These are phyloP conservation scores for Polydrusus cervinus DNA, from an alignment of 2,888 invertebrate species.

Conservation along the genomic window DNA sequence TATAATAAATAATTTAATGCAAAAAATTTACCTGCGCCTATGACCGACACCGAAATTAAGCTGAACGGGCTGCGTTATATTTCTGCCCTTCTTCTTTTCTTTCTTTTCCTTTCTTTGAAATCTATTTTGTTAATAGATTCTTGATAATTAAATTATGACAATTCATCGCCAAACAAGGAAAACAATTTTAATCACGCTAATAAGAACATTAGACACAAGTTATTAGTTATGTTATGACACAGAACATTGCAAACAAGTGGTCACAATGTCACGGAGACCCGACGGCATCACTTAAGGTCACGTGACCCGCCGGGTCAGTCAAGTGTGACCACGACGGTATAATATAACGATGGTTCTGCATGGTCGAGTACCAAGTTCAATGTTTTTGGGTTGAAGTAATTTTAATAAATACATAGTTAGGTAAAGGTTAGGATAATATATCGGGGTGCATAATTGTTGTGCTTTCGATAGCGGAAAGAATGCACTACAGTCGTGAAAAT, in stretches of 20 bases:
- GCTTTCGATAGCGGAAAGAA: too few relatives aligned
- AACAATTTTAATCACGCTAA: not conserved
- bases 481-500: too few relatives aligned
- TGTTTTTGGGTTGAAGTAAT: conserved; percentile 20
- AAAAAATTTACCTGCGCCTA: too few relatives aligned
- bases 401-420: not conserved
- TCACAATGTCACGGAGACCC: conserved; percentile 35
- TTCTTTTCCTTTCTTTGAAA: too few relatives aligned
- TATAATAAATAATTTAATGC: too few relatives aligned
- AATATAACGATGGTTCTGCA: conserved; percentile 23
- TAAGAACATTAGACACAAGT: not conserved
- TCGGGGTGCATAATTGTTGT: too few relatives aligned
- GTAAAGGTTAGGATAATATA: too few relatives aligned
- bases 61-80: too few relatives aligned
- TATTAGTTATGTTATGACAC: not conserved
- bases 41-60: too few relatives aligned
- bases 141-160: too few relatives aligned
- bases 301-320: conserved; percentile 37
- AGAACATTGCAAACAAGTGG: conserved; percentile 11
- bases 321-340: conserved; percentile 31
- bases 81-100: too few relatives aligned
- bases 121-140: too few relatives aligned
- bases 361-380: conserved; percentile 26
- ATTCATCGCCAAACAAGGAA: not conserved
- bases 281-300: conserved; percentile 33